phyloP scores from a whole-genome alignment of 2,797 vertebrate species.

The Babyrousa celebensis region DNA sequence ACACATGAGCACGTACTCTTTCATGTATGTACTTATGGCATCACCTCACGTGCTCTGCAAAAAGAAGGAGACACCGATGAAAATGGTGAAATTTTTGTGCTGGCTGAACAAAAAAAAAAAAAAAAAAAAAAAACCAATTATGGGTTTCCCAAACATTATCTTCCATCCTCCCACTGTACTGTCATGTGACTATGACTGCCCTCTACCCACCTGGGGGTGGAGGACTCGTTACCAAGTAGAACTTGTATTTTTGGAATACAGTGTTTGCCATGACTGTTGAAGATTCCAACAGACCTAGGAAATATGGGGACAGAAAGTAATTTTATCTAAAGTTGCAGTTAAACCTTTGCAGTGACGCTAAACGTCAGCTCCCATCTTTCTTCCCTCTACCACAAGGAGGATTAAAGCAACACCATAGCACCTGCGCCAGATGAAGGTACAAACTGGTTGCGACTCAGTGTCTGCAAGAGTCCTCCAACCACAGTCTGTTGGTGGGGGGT shows the following conservation, averaged over 20 bases:
- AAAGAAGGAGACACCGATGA: background rate
- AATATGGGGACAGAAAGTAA: background rate
- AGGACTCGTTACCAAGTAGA: background rate
- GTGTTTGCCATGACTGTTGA: background rate
- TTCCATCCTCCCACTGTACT: background rate
- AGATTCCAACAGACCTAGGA: background rate
- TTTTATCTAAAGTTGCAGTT: constrained; percentile 8
- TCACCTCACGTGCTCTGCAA: background rate
- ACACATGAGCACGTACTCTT: background rate
- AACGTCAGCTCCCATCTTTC: background rate
- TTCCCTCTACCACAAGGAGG: background rate
- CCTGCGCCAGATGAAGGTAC: fast-evolving
- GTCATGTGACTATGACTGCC: background rate
- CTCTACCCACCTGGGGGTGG: background rate
- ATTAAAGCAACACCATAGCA: background rate
- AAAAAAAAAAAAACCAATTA: too few relatives aligned
- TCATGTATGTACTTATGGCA: too few relatives aligned
- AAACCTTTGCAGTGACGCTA: background rate
- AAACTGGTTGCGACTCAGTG: background rate
- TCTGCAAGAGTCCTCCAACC: background rate
- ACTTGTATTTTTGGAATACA: background rate
- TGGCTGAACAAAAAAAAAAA: background rate
- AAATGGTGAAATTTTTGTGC: background rate
- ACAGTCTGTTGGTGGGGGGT: background rate
- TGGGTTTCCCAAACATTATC: background rate